phyloP scores from a whole-genome alignment of 2,888 invertebrate genomes.

The Nephrotoma flavescens region DNA sequence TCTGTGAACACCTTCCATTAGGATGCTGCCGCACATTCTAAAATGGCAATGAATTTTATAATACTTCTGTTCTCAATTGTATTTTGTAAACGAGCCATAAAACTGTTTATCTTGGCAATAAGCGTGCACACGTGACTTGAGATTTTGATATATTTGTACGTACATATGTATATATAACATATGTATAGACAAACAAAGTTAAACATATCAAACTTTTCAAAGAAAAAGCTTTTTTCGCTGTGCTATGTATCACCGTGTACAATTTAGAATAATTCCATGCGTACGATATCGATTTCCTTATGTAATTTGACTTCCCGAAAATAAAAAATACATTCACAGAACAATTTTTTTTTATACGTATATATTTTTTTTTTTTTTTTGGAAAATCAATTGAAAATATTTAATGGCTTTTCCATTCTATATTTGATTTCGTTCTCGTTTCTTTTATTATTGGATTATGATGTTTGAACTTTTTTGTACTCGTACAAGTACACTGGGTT shows the following conservation, averaged over 20 bases:
- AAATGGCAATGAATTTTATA: neutral
- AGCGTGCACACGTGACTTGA: neutral
- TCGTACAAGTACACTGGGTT: neutral
- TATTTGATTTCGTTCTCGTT: neutral
- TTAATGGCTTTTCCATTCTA: neutral
- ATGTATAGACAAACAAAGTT: neutral
- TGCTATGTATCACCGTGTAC: neutral
- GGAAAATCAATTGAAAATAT: neutral
- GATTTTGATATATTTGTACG: neutral
- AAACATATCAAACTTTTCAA: neutral
- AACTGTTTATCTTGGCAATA: neutral
- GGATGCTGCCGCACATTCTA: neutral
- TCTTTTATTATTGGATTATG: neutral
- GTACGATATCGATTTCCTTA: neutral
- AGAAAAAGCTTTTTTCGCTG: neutral
- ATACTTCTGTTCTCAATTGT: neutral
- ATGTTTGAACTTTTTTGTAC: neutral
- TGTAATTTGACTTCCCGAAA: neutral
- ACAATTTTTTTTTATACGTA: neutral
- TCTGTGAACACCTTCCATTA: too few species aligned
- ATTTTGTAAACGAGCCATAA: neutral
- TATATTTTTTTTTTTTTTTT: neutral
- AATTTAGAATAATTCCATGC: neutral
- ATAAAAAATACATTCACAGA: neutral
- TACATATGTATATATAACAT: too few species aligned